Evolutionary conservation across 1,140 invertebrate genomes (phyloP).

Genomic region (Drosophila ironensis): DNA sequence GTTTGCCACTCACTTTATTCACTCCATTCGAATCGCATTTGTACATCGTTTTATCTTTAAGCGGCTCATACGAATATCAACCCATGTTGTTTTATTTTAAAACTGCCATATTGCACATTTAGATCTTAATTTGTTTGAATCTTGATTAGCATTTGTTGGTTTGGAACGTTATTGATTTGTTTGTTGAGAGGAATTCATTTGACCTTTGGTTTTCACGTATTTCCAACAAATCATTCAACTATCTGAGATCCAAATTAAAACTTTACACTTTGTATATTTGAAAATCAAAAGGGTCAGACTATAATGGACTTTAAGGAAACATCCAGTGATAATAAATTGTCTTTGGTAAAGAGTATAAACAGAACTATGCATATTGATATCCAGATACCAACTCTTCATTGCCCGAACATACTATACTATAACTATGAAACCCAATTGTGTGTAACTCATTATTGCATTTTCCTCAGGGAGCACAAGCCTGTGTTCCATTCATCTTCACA

Average conservation of each 20-base stretch:
- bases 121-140: conserved; percentile 33
- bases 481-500: conserved; percentile 23
- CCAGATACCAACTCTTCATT: conserved; percentile 31
- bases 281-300: conserved; percentile 87
- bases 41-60: conserved; percentile 1
- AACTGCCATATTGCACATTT: conserved; percentile 39
- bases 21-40: background rate
- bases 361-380: conserved; percentile 44
- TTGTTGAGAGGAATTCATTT: conserved; percentile 28
- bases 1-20: background rate
- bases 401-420: conserved; percentile 10
- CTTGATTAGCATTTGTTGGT: conserved; percentile 42
- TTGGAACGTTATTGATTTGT: conserved; percentile 28
- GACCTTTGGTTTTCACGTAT: conserved; percentile 42
- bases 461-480: conserved; percentile 10
- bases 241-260: conserved; percentile 69
- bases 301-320: conserved; percentile 93
- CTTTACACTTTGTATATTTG: conserved; percentile 74
- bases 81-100: conserved; percentile 29
- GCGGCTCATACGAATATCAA: conserved; percentile 8
- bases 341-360: conserved; percentile 87
- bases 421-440: conserved; percentile 2
- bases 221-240: conserved; percentile 19
- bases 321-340: conserved; percentile 92
- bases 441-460: conserved; percentile 22